Percentiles rank a stretch among this genome's conserved stretches.
Evolutionary conservation across 2,888 invertebrate species (phyloP).

Genomic region (Tupiocoris notatus): DNA sequence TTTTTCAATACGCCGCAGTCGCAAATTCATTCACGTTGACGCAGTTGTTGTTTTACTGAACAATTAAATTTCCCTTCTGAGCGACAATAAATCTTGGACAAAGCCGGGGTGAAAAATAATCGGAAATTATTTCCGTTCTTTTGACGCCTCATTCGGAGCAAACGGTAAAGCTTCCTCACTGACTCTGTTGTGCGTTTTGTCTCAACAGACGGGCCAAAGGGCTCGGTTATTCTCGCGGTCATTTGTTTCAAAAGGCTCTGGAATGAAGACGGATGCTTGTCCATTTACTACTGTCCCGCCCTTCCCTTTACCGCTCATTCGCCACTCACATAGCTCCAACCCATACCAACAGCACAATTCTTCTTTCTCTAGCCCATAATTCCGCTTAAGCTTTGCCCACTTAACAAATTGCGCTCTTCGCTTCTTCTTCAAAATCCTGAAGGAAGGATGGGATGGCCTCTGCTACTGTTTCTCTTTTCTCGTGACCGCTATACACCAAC

Average conservation of each 20-base stretch:
- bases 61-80: neutral
- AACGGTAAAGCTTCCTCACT: neutral
- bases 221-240: conserved; percentile 16
- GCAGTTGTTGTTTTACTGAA: too few species aligned
- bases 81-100: neutral
- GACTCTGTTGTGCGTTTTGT: neutral
- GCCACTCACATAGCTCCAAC: neutral
- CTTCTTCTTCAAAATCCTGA: neutral
- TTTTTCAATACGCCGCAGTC: too few species aligned
- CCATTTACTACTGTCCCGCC: conserved; percentile 19
- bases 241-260: conserved; percentile 19
- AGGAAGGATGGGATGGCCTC: neutral
- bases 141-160: neutral
- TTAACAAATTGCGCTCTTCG: neutral
- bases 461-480: neutral
- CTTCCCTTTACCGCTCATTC: neutral
- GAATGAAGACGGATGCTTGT: conserved; percentile 19
- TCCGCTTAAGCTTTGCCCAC: neutral
- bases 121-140: neutral
- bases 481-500: neutral
- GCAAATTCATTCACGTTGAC: too few species aligned
- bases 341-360: neutral
- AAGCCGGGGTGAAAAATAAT: neutral
- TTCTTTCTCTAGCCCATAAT: neutral
- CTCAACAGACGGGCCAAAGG: neutral